Conservation (phyloP, 2,888 invertebrate genomes). For the Abrostola tripartita region DNA sequence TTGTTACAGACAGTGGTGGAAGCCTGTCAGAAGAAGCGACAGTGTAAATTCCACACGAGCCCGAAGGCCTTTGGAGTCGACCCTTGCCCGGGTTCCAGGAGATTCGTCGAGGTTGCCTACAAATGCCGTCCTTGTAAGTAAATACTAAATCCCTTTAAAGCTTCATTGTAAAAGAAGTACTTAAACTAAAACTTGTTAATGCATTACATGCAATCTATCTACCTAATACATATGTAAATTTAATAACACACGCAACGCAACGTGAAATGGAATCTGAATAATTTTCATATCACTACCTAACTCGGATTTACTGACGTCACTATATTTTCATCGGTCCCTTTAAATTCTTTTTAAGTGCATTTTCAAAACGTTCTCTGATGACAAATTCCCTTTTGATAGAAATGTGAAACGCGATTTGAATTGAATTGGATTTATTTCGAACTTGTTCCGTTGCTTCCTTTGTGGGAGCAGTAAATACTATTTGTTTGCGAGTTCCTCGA, state of each 20-base stretch:
- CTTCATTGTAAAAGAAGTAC: not conserved
- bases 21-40: slow-evolving; percentile 97
- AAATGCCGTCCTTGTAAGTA: slow-evolving; percentile 99
- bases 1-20: slow-evolving; percentile 98
- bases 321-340: slow-evolving; percentile 20
- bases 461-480: slow-evolving; percentile 24
- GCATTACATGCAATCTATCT: slow-evolving; percentile 5
- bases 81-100: slow-evolving; percentile 96
- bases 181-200: not conserved
- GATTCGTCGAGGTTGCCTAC: slow-evolving; percentile 98
- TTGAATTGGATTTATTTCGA: slow-evolving; percentile 46
- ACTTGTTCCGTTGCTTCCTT: slow-evolving; percentile 23
- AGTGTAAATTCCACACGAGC: slow-evolving; percentile 96
- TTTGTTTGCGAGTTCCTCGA: slow-evolving; percentile 33
- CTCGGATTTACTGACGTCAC: slow-evolving; percentile 20
- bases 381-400: slow-evolving; percentile 49
- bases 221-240: slow-evolving; percentile 4
- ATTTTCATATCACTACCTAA: slow-evolving; percentile 29
- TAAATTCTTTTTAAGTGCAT: slow-evolving; percentile 32
- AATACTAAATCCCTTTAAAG: not conserved
- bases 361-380: slow-evolving; percentile 40
- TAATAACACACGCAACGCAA: slow-evolving; percentile 11
- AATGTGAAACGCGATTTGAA: slow-evolving; percentile 45
- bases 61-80: slow-evolving; percentile 96
- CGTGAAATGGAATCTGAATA: slow-evolving; percentile 23